Base-by-base conservation (phyloP, 2,888 invertebrate genomes). In the Tetheella fluctuosa region DNA sequence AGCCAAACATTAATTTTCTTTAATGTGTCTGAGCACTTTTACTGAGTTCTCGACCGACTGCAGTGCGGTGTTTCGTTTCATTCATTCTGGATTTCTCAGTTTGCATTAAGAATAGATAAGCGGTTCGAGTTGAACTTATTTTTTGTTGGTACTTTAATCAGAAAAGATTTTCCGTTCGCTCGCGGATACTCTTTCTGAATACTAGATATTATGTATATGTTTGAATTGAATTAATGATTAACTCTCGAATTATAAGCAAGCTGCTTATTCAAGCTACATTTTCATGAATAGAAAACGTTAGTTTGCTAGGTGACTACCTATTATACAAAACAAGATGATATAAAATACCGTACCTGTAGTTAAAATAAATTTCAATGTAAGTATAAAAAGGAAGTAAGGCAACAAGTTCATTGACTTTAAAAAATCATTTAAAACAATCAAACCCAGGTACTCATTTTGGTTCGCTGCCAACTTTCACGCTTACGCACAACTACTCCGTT, bases 1-100 rank as follows among this genome's bases (percentile, higher is more conserved):
- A 90, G 89, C 88, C 87, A 89, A 91, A 91, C 93, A 92, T 92
- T 92, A 91, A 93, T 92, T 92, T 91, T 91, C 91, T 91, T 92
- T 92, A 92, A 93, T 91, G 92, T 91, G 91, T 88, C 90, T 90
- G 90, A 91, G 89, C 86, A 91, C 90, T 91, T 89, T 91, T 91
- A 86, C 88, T 81, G 82, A 85, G 85, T 88, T 80, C 83, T 77
- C 81, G 64, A 82, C 81, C 74, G 70, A 87, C 90, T 91, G 91
- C 92, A 91, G 81, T 92, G 92, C 92, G 89, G 91, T 91, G 90
- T 91, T 91, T 90, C 88, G 87, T 89, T 90, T 81, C 83, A 88
- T 90, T 90, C 90, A 89, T 89, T 88, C 83, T 76, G 79, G 81
- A 85, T 85, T 85, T 83, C 83, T 83, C 81, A 79, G 83, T 85